Evolutionary conservation across 2,113 vertebrate genomes (phyloP).

Genomic region (Hyla sarda): DNA sequence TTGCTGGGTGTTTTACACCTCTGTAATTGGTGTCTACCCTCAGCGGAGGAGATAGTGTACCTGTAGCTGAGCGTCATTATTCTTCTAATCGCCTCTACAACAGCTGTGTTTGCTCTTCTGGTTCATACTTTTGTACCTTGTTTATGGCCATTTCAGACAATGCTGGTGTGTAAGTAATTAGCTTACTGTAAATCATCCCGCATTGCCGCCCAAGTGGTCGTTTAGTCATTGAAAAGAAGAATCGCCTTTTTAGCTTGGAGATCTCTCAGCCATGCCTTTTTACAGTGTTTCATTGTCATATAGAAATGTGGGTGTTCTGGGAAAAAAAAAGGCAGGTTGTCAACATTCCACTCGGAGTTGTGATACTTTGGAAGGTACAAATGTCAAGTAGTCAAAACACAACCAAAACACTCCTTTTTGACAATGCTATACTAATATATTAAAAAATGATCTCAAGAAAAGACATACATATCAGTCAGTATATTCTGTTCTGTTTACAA

Average conservation of each 20-base stretch:
- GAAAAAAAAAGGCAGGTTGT: not conserved
- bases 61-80: constrained; percentile 71
- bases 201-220: not conserved
- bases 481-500: too few species aligned
- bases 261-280: not conserved
- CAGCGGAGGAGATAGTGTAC: constrained; percentile 60
- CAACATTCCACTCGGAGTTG: not conserved
- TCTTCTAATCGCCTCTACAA: constrained; percentile 66
- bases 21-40: constrained; percentile 59
- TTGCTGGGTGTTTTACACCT: constrained; percentile 50
- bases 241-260: not conserved
- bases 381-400: not conserved
- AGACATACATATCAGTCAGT: too few species aligned
- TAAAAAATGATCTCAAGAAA: too few species aligned
- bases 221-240: not conserved
- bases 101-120: constrained; percentile 77
- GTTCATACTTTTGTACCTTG: constrained; percentile 68
- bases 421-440: too few species aligned
- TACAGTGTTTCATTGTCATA: not conserved
- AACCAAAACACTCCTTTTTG: not conserved
- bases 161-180: constrained; percentile 27
- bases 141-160: constrained; percentile 57
- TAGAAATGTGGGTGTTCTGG: not conserved
- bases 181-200: constrained; percentile 37
- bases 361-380: not conserved